A percentile compares a stretch with the other conserved stretches of the same genome.
These are phyloP conservation scores for Excalfactoria chinensis DNA, from an alignment of 2,113 vertebrate species.

Conservation along the genomic window DNA sequence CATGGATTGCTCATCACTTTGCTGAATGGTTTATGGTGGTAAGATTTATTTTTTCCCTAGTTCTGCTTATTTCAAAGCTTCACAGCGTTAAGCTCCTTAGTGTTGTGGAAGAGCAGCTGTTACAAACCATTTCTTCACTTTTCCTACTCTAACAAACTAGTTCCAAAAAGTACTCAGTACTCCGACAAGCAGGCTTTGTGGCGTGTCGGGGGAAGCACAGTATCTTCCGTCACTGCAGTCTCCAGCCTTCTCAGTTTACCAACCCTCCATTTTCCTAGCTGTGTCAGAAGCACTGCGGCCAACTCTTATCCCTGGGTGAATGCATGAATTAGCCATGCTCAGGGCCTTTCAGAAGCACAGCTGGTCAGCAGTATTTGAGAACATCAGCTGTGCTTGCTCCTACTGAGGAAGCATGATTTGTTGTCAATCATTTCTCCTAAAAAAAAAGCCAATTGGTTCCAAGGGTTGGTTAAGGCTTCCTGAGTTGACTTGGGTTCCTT, in stretches of 20 bases:
- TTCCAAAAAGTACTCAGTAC: background rate
- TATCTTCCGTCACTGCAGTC: background rate
- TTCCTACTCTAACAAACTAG: background rate
- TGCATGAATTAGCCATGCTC: background rate
- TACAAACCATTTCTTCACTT: background rate
- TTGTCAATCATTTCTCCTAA: background rate
- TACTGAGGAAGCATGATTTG: accelerated
- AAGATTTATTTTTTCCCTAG: background rate
- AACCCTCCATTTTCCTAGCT: background rate
- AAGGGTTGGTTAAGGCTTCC: background rate
- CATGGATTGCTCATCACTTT: background rate
- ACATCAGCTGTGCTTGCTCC: background rate
- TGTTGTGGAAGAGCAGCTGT: background rate
- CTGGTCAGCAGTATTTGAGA: background rate
- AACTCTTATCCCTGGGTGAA: accelerated
- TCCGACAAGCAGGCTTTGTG: accelerated
- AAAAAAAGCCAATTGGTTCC: background rate
- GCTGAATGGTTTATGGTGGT: background rate
- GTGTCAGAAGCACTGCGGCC: background rate
- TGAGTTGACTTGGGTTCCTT: background rate
- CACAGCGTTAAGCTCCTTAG: background rate
- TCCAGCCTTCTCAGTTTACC: background rate
- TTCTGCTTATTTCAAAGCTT: background rate
- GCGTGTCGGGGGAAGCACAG: background rate
- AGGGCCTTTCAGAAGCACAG: background rate